Evolutionary conservation across 1,140 invertebrate species (phyloP).

Genomic region (Mizuhopecten yessoensis): DNA sequence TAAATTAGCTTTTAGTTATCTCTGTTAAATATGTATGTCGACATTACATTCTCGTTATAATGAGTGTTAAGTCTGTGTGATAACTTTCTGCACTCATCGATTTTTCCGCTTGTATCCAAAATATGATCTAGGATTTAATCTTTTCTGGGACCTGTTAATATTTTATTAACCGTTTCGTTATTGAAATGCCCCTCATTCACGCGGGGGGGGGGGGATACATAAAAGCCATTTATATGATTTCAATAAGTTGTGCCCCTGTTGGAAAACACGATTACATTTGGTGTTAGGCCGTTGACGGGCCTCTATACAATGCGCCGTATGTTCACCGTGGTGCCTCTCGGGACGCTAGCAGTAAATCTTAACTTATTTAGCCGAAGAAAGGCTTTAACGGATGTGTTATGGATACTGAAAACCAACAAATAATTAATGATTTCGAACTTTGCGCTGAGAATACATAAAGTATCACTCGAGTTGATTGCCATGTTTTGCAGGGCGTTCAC

Average conservation of each 20-base stretch:
- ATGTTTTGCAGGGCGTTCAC: background rate
- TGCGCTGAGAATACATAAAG: background rate
- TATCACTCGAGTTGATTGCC: background rate
- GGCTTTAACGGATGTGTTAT: background rate
- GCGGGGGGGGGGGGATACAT: background rate
- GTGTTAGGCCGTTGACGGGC: background rate
- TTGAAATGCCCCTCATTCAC: background rate
- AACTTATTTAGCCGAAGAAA: background rate
- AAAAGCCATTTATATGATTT: background rate
- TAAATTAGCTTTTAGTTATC: background rate
- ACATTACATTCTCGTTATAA: background rate
- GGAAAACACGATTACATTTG: background rate
- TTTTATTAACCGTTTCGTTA: background rate
- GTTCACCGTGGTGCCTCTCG: background rate
- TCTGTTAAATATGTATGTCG: background rate
- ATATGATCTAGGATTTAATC: conserved; percentile 14
- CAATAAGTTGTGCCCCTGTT: background rate
- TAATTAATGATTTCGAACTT: conserved; percentile 35
- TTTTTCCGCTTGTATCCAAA: conserved; percentile 16
- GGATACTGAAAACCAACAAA: background rate
- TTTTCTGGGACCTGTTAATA: background rate
- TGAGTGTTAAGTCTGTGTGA: background rate
- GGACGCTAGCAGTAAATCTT: background rate
- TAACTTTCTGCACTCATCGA: conserved; percentile 14
- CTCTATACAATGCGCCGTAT: background rate